Base-by-base conservation (phyloP, 2,113 vertebrate genomes). In the Myotis yumanensis region DNA sequence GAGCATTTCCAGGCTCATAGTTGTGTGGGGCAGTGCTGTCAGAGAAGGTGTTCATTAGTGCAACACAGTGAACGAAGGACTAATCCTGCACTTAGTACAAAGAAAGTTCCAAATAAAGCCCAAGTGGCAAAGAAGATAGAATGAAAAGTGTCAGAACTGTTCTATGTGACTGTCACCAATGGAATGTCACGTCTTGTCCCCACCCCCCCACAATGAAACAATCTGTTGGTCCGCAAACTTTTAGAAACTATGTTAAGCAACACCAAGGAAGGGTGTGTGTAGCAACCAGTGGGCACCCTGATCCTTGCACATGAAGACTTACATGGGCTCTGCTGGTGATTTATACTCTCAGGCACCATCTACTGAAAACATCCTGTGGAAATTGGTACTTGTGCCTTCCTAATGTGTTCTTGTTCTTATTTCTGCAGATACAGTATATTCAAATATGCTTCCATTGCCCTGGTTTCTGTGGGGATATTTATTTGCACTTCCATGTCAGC, bases 401-500 rank as follows among this genome's bases (percentile, higher is more conserved):
- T 98, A 71, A 97, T 40, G 0, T 77, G 7, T 64, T 66, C 25
- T 73, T 92, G 11, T 71, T 94, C 82, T 97, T 90, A 35, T 76
- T 1, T 93, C 11, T 83, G 91, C 98, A 99, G 99, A 94, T 99
- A 99, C 97, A 99, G 99, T 51, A 0, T 98, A 5, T 99, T 98
- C 75, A 99, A 99, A 92, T 99, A 99, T 86, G 69, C 98, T 23
- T 99, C 99, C 94, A 99, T 99, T 48, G 98, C 98, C 76, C 98
- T 99, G 95, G 98, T 99, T 90, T 99, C 99, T n/a, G 52, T 98
- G 76, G 99, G 99, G 46, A 99, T 99, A 98, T 99, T 99, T 96
- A 99, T 99, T 96, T 99, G 99, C 98, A 99, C 99, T 32, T 98
- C 99, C 90, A 99, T 99, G 99, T 99, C 99, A 86, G 99, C 99